Conservation (phyloP, 2,888 invertebrate genomes). For the Epicampocera succincta region DNA sequence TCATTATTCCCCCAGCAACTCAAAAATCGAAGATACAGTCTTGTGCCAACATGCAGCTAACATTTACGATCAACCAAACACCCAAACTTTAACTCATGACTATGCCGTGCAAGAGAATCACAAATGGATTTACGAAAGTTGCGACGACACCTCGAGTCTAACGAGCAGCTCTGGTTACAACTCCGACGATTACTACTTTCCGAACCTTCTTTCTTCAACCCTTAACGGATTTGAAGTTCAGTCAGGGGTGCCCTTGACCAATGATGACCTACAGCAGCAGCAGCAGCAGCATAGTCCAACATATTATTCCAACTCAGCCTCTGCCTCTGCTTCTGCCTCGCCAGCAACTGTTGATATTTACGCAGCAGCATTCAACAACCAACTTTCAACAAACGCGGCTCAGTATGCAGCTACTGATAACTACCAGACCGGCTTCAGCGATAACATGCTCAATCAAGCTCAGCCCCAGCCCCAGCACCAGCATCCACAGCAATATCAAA, state of each 20-base stretch:
- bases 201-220: constrained; percentile 70
- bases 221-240: constrained; percentile 50
- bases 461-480: constrained; percentile 34
- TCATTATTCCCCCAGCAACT: constrained; percentile 55
- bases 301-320: constrained; percentile 23
- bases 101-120: constrained; percentile 49
- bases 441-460: constrained; percentile 58
- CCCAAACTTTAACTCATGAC: constrained; percentile 36
- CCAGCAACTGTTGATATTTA: constrained; percentile 74
- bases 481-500: constrained; percentile 71
- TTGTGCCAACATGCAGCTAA: constrained; percentile 41
- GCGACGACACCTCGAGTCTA: constrained; percentile 81
- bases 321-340: constrained; percentile 62
- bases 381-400: constrained; percentile 59
- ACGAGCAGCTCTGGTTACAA: constrained; percentile 79
- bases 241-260: constrained; percentile 58
- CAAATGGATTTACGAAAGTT: constrained; percentile 78
- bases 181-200: constrained; percentile 78
- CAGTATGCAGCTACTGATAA: constrained; percentile 53
- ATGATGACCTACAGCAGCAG: constrained; percentile 40
- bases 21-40: constrained; percentile 49
- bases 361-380: constrained; percentile 75
- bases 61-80: constrained; percentile 30
- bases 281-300: constrained; percentile 45
- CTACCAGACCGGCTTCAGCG: constrained; percentile 47